These are phyloP conservation scores for Chrysolina oricalcia DNA, from an alignment of 2,888 invertebrate species.

Conservation along the genomic window DNA sequence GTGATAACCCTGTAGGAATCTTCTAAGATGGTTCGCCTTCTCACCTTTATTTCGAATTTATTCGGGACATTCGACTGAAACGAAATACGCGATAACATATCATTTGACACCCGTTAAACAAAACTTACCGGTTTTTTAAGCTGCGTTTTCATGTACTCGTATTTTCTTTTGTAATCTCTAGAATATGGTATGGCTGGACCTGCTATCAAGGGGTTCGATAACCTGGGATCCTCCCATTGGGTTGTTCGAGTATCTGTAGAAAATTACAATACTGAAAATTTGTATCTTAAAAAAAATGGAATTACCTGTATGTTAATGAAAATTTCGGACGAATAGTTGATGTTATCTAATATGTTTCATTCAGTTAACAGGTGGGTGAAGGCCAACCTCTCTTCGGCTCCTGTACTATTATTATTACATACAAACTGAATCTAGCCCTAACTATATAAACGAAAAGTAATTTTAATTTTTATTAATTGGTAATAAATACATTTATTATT, in stretches of 20 bases:
- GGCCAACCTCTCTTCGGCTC: no score
- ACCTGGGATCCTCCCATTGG: constrained; percentile 99
- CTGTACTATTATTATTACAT: no score
- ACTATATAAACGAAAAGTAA: no score
- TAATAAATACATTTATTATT: no score
- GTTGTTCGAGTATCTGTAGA: constrained; percentile 92
- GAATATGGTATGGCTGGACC: constrained; percentile 99
- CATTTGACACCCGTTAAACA: background rate
- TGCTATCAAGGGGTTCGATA: constrained; percentile 96
- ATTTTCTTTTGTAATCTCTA: constrained; percentile 98
- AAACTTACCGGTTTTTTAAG: constrained; percentile 90
- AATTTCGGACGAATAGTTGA: no score
- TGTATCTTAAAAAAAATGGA: no score
- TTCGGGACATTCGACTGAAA: constrained; percentile 94
- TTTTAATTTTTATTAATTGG: no score
- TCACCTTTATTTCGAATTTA: constrained; percentile 97
- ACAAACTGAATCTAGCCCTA: no score
- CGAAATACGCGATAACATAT: constrained; percentile 53
- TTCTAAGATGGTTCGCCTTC: constrained; percentile 93
- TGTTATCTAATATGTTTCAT: no score
- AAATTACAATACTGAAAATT: constrained; percentile 21
- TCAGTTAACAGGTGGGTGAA: no score
- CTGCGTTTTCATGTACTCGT: constrained; percentile 97
- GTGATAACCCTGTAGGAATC: constrained; percentile 97
- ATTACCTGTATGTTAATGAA: no score